phyloP scores from a whole-genome alignment of 2,797 vertebrate species.

The Sebastolobus alascanus region DNA sequence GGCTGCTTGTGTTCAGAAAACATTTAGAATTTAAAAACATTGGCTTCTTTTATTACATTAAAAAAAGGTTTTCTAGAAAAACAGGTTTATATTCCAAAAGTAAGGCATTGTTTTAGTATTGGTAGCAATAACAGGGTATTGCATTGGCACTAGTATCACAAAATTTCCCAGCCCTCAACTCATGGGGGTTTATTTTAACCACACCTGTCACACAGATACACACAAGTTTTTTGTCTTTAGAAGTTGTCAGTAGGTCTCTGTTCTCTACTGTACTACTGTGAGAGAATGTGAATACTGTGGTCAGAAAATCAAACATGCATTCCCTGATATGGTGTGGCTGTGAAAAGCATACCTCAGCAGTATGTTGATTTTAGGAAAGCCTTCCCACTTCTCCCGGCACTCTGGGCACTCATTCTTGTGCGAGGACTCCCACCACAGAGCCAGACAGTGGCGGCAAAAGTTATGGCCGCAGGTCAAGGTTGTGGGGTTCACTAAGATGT shows the following conservation, averaged over 20 bases:
- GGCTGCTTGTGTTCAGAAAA: not conserved
- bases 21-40: not conserved
- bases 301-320: conserved; percentile 43
- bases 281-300: conserved; percentile 1
- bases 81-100: not conserved
- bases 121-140: too few species aligned
- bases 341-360: conserved; percentile 89
- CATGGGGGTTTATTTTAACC: not conserved
- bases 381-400: conserved; percentile 94
- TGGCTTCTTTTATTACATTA: not conserved
- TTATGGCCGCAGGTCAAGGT: conserved; percentile 97
- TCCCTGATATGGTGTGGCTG: conserved; percentile 7
- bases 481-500: conserved; percentile 94
- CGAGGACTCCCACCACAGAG: conserved; percentile 92
- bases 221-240: not conserved
- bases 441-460: conserved; percentile 96
- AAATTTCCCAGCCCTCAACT: too few species aligned
- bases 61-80: not conserved
- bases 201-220: not conserved
- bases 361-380: conserved; percentile 96
- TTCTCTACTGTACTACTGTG: not conserved
- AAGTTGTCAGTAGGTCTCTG: conserved; percentile 3
- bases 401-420: conserved; percentile 94
- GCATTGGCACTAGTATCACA: not conserved
- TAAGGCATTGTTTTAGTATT: not conserved